phyloP scores from a whole-genome alignment of 2,113 vertebrate genomes.

The Candoia aspera region DNA sequence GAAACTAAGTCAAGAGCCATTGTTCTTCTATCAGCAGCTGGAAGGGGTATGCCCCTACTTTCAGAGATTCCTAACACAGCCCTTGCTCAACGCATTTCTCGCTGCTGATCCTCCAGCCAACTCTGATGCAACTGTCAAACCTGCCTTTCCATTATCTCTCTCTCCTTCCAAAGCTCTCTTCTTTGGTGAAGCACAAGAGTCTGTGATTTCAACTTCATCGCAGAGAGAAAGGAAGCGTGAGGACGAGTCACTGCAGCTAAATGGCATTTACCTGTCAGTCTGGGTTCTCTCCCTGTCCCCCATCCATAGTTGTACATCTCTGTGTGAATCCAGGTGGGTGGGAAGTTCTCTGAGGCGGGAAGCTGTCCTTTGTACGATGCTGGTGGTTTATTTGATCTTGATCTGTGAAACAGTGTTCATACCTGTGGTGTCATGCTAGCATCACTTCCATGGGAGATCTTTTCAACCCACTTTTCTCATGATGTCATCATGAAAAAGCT shows the following conservation, averaged over 20 bases:
- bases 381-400: not conserved
- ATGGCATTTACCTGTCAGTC: not conserved
- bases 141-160: not conserved
- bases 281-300: not conserved
- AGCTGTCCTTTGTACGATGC: not conserved
- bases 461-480: not conserved
- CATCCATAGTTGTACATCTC: not conserved
- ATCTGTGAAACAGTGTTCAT: not conserved
- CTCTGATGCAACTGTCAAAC: fast-evolving
- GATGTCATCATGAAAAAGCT: not conserved
- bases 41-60: not conserved
- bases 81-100: not conserved
- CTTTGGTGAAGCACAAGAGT: not conserved
- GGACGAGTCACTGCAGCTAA: not conserved
- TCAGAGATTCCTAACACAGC: fast-evolving
- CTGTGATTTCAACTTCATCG: fast-evolving
- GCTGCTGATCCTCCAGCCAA: not conserved
- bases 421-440: not conserved
- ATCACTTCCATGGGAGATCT: not conserved
- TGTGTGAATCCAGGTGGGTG: not conserved
- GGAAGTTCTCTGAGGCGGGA: not conserved
- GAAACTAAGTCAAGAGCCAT: fast-evolving
- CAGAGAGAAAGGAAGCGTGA: fast-evolving
- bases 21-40: no score
- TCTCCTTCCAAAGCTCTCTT: not conserved